A percentile compares a stretch with the other conserved stretches of the same genome.
Evolutionary conservation across 2,888 invertebrate species (phyloP).

Genomic region (Nudaria mundana): DNA sequence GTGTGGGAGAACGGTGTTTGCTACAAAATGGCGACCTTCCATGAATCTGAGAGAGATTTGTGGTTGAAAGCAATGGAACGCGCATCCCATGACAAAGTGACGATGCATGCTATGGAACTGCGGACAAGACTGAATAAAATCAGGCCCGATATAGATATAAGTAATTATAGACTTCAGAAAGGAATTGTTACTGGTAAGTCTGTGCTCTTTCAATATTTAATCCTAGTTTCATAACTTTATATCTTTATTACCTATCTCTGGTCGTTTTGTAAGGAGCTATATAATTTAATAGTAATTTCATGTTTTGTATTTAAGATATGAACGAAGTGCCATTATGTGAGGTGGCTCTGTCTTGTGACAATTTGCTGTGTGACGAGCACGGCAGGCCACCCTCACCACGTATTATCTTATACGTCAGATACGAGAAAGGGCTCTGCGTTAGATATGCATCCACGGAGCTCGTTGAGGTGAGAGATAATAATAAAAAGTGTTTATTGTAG

Average conservation of each 20-base stretch:
- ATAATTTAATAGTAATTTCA: neutral
- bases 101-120: conserved; percentile 85
- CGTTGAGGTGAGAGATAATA: conserved; percentile 87
- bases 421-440: conserved; percentile 85
- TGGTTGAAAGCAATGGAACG: conserved; percentile 93
- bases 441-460: conserved; percentile 94
- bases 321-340: conserved; percentile 93
- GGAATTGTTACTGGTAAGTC: conserved; percentile 86
- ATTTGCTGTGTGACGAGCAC: conserved; percentile 91
- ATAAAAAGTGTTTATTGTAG: no score
- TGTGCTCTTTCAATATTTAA: neutral
- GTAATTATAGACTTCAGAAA: conserved; percentile 85
- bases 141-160: conserved; percentile 85
- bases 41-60: conserved; percentile 89
- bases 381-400: conserved; percentile 93
- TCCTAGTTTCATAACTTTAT: neutral
- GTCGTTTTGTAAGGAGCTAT: neutral
- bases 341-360: conserved; percentile 93
- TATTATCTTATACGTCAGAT: conserved; percentile 86
- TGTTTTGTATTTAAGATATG: conserved; percentile 85
- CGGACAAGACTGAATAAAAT: conserved; percentile 83
- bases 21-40: conserved; percentile 90
- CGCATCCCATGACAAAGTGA: conserved; percentile 92
- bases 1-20: conserved; percentile 92
- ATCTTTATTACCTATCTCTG: neutral